Percentiles rank a stretch among this genome's conserved stretches.
These are phyloP conservation scores for Chironex yamaguchii DNA, from an alignment of 30 jellyfish, hydroid and myxozoan species.

Conservation along the genomic window DNA sequence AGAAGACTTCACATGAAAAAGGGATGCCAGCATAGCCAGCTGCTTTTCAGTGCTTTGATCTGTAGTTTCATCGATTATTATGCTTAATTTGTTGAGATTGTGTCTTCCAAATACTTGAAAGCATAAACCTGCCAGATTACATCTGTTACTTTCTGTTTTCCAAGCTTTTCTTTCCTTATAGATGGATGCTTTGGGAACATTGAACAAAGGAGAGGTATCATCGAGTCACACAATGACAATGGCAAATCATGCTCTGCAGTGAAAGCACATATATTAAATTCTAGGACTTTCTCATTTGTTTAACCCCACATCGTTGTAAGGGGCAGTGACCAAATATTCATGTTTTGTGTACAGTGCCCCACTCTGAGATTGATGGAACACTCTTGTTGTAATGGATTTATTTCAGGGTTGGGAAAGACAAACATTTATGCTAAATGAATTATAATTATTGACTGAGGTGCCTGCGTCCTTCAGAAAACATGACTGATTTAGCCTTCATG, in stretches of 20 bases:
- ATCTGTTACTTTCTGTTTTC: slow-evolving; percentile 53
- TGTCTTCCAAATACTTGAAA: not conserved
- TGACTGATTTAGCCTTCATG: too few relatives aligned
- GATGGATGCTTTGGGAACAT: slow-evolving; percentile 17
- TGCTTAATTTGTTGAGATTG: slow-evolving; percentile 24
- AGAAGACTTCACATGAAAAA: slow-evolving; percentile 11
- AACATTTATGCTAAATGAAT: too few relatives aligned
- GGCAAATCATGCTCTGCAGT: slow-evolving; percentile 49
- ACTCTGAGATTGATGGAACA: too few relatives aligned
- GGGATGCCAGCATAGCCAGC: slow-evolving; percentile 36
- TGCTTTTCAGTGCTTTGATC: slow-evolving; percentile 30
- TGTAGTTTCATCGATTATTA: slow-evolving; percentile 53
- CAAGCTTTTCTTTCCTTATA: slow-evolving; percentile 2
- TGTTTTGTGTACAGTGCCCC: too few relatives aligned
- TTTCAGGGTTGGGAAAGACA: too few relatives aligned
- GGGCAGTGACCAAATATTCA: too few relatives aligned
- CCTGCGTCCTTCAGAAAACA: too few relatives aligned
- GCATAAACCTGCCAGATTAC: slow-evolving; percentile 41
- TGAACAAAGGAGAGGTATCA: not conserved
- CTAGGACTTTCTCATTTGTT: not conserved
- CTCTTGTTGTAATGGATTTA: too few relatives aligned
- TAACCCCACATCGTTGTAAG: not conserved
- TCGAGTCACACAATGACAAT: slow-evolving; percentile 14
- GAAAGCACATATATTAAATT: slow-evolving; percentile 14
- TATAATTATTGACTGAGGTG: too few relatives aligned